phyloP scores from a whole-genome alignment of 2,888 invertebrate genomes.

The Ornithoptera priamus region DNA sequence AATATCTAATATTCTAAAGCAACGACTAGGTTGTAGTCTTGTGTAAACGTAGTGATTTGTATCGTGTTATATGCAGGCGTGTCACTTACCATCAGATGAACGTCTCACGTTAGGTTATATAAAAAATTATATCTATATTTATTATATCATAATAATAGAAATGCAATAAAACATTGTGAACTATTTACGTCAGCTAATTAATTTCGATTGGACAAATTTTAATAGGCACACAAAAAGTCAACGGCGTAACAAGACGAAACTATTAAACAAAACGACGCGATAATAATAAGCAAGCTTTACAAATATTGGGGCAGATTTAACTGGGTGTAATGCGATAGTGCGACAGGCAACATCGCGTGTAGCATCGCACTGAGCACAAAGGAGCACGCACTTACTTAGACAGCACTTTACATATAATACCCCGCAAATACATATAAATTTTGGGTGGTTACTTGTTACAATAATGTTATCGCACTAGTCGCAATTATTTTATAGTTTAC shows the following conservation, averaged over 20 bases:
- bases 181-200: slow-evolving; percentile 28
- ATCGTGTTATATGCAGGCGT: too few relatives aligned
- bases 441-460: slow-evolving; percentile 43
- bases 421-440: slow-evolving; percentile 43
- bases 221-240: slow-evolving; percentile 47
- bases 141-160: neutral
- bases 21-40: too few relatives aligned
- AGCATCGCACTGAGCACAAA: slow-evolving; percentile 42
- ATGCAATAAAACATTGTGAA: neutral
- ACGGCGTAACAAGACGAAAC: slow-evolving; percentile 55
- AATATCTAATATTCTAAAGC: too few relatives aligned
- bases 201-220: slow-evolving; percentile 58
- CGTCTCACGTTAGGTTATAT: too few relatives aligned
- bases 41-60: too few relatives aligned
- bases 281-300: slow-evolving; percentile 73
- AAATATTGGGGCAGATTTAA: slow-evolving; percentile 76
- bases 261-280: slow-evolving; percentile 65
- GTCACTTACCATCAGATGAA: too few relatives aligned
- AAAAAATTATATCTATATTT: too few relatives aligned
- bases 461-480: slow-evolving; percentile 35
- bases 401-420: slow-evolving; percentile 57
- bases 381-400: slow-evolving; percentile 59
- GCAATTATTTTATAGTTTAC: slow-evolving; percentile 2
- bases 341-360: slow-evolving; percentile 73
- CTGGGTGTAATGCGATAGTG: slow-evolving; percentile 76